A percentile compares a stretch with the other conserved stretches of the same genome.
Conservation (phyloP, 2,113 vertebrate species). For the Erythrocercus mccallii region DNA sequence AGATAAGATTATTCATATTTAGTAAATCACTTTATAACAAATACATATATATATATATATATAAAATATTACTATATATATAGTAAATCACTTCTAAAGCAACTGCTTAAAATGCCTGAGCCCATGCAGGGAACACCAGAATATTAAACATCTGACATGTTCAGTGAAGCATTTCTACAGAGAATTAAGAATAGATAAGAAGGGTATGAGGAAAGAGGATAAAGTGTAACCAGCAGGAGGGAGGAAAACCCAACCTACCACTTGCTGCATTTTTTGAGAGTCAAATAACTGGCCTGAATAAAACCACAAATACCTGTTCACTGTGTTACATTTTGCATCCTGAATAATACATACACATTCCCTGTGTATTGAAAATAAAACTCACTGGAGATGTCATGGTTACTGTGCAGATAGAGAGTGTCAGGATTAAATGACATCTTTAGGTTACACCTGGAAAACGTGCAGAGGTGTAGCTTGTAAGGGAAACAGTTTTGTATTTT, state of each 20-base stretch:
- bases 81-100: background rate
- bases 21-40: background rate
- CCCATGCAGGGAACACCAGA: background rate
- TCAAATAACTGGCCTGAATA: slow-evolving; percentile 29
- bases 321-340: background rate
- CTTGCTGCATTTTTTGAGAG: slow-evolving; percentile 13
- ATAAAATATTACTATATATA: no score
- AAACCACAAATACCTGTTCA: background rate
- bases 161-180: background rate
- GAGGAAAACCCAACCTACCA: background rate
- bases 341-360: slow-evolving; percentile 59
- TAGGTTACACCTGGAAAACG: background rate
- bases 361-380: background rate
- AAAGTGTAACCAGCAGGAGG: background rate
- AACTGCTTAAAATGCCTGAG: background rate
- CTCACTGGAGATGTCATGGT: background rate
- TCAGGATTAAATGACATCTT: slow-evolving; percentile 34
- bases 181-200: slow-evolving; percentile 11
- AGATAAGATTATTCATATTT: background rate
- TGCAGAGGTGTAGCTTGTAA: background rate
- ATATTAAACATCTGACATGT: background rate
- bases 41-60: no score
- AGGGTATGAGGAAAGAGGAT: background rate
- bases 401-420: background rate
- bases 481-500: background rate